Conservation (phyloP, 2,888 invertebrate genomes). For the Polylopha cassiicola region DNA sequence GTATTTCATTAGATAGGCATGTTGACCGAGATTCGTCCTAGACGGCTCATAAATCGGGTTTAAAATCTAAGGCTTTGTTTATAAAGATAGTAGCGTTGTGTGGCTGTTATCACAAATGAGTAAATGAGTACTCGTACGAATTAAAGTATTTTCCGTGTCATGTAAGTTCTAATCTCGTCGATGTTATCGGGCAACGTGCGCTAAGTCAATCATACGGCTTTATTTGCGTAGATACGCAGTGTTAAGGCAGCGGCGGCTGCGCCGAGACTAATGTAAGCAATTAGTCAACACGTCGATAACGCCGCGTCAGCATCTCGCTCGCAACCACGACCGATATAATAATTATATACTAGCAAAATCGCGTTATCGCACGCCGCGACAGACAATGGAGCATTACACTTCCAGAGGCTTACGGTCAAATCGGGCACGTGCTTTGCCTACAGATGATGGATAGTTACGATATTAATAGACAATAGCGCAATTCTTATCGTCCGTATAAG, state of each 20-base stretch:
- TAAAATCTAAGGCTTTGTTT: slow-evolving; percentile 5
- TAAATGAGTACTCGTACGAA: slow-evolving; percentile 6
- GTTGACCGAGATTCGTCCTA: no score
- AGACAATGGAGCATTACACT: slow-evolving; percentile 12
- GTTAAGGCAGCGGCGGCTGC: slow-evolving; percentile 36
- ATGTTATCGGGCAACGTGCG: slow-evolving; percentile 51
- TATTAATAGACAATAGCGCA: slow-evolving; percentile 14
- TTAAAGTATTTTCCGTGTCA: slow-evolving; percentile 9
- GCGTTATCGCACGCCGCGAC: slow-evolving; percentile 3
- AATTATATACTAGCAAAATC: no score
- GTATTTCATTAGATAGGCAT: no score
- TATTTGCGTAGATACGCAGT: slow-evolving; percentile 59
- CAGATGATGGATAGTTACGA: slow-evolving; percentile 12
- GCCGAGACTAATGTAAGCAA: slow-evolving; percentile 63
- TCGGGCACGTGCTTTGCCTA: slow-evolving; percentile 26
- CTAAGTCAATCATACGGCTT: slow-evolving; percentile 61
- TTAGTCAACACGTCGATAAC: slow-evolving; percentile 61
- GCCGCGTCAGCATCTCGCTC: slow-evolving; percentile 52
- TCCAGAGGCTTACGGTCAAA: slow-evolving; percentile 9
- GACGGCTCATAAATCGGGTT: slow-evolving; percentile 7
- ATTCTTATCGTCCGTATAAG: slow-evolving; percentile 11
- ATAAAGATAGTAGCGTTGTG: slow-evolving; percentile 1
- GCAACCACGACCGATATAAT: slow-evolving; percentile 38
- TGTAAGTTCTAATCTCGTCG: slow-evolving; percentile 18
- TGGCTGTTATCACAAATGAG: slow-evolving; percentile 13